Evolutionary conservation across 2,113 vertebrate species (phyloP).

Genomic region (Osmerus eperlanus): DNA sequence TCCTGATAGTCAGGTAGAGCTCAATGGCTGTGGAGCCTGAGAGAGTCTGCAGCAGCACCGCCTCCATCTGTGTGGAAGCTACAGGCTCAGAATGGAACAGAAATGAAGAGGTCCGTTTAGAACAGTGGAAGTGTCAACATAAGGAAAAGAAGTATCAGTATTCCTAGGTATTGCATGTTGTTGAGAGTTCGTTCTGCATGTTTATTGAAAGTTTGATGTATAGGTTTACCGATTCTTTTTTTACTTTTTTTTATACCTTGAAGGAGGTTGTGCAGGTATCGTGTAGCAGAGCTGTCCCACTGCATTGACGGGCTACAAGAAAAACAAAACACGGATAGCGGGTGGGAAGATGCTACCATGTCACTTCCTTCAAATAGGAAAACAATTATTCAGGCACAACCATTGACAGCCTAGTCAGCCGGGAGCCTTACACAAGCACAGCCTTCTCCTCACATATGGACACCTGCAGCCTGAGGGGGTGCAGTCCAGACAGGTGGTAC

Average conservation of each 20-base stretch:
- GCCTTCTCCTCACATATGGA: constrained; percentile 68
- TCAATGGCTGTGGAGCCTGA: constrained; percentile 72
- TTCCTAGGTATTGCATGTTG: no score
- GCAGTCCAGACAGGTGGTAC: constrained; percentile 78
- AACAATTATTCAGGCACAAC: background rate
- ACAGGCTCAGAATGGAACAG: background rate
- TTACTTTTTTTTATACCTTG: constrained; percentile 55
- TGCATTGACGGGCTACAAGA: constrained; percentile 71
- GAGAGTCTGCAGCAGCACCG: constrained; percentile 71
- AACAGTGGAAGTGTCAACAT: no score
- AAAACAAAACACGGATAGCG: background rate
- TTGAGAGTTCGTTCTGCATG: no score
- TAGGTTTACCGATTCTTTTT: no score
- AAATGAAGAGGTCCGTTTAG: background rate
- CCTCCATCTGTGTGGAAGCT: constrained; percentile 79
- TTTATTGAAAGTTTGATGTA: no score
- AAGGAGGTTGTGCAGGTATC: constrained; percentile 79
- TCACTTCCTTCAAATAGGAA: background rate
- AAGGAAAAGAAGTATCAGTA: background rate
- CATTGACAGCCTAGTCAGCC: no score
- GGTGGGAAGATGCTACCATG: background rate
- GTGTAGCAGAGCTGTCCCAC: constrained; percentile 85
- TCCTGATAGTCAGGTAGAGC: constrained; percentile 79
- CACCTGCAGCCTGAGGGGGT: constrained; percentile 78
- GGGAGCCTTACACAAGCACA: constrained; percentile 75